Evolutionary conservation across 2,113 vertebrate genomes (phyloP).

Genomic region (Corvus hawaiiensis): DNA sequence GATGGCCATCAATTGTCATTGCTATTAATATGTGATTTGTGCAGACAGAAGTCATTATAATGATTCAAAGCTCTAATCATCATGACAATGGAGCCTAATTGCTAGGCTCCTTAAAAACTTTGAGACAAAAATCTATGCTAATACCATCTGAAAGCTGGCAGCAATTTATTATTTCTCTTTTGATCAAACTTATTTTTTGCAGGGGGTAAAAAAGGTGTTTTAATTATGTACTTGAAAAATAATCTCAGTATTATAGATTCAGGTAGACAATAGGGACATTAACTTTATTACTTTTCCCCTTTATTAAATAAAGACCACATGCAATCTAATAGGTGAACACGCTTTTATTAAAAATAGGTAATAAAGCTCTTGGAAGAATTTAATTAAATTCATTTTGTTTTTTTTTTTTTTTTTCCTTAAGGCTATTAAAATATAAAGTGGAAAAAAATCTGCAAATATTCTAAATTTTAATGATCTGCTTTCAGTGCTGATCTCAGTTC

Average conservation of each 20-base stretch:
- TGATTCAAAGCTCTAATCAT: constrained; percentile 40
- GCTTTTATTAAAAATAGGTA: constrained; percentile 11
- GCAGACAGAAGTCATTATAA: constrained; percentile 18
- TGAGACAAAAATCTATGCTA: constrained; percentile 38
- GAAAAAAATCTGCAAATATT: background rate
- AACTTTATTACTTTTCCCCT: background rate
- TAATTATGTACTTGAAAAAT: constrained; percentile 27
- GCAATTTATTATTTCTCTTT: constrained; percentile 31
- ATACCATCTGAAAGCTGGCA: constrained; percentile 10
- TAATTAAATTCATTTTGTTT: background rate
- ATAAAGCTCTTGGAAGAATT: background rate
- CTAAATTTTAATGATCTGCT: background rate
- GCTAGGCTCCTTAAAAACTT: constrained; percentile 10
- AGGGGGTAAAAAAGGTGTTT: background rate
- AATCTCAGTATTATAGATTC: background rate
- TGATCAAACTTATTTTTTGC: constrained; percentile 21
- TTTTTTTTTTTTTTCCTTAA: background rate
- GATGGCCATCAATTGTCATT: background rate
- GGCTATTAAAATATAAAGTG: background rate
- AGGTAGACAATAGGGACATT: background rate
- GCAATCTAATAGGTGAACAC: background rate
- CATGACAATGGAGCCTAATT: constrained; percentile 56
- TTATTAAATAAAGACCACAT: background rate
- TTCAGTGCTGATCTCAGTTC: background rate
- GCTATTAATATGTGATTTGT: constrained; percentile 23